These are phyloP conservation scores for Dryadula phaetusa DNA, from an alignment of 2,888 invertebrate species.

Conservation along the genomic window DNA sequence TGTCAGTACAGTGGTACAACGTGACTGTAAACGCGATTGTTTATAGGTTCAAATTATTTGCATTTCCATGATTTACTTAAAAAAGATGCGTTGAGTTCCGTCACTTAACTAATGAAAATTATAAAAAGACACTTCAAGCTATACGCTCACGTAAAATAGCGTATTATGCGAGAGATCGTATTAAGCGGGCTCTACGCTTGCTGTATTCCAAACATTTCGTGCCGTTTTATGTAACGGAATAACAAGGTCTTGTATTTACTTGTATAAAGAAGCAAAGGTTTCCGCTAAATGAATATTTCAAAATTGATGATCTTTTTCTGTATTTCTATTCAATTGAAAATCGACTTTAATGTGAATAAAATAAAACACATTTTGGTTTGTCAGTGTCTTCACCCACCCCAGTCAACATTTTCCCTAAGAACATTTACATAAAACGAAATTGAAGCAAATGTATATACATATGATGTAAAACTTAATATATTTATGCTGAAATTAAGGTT, in stretches of 20 bases:
- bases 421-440: conserved; percentile 26
- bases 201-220: too few relatives aligned
- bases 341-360: not conserved
- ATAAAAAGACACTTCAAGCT: too few relatives aligned
- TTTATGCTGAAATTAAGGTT: not conserved
- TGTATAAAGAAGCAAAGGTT: conserved; percentile 5
- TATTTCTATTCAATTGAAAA: not conserved
- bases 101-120: too few relatives aligned
- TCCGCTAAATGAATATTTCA: conserved; percentile 23
- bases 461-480: not conserved
- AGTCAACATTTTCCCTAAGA: conserved; percentile 8
- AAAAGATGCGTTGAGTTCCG: too few relatives aligned
- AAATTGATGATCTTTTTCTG: conserved; percentile 12
- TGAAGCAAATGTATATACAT: conserved; percentile 13
- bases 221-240: conserved; percentile 19
- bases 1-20: too few relatives aligned
- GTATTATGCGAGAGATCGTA: too few relatives aligned
- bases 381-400: not conserved
- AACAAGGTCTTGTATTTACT: conserved; percentile 3
- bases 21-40: too few relatives aligned
- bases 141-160: too few relatives aligned
- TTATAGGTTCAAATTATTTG: too few relatives aligned
- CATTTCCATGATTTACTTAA: too few relatives aligned
- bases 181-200: too few relatives aligned
- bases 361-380: not conserved